Conservation (phyloP, 2,113 vertebrate species). For the Lepus timidus region DNA sequence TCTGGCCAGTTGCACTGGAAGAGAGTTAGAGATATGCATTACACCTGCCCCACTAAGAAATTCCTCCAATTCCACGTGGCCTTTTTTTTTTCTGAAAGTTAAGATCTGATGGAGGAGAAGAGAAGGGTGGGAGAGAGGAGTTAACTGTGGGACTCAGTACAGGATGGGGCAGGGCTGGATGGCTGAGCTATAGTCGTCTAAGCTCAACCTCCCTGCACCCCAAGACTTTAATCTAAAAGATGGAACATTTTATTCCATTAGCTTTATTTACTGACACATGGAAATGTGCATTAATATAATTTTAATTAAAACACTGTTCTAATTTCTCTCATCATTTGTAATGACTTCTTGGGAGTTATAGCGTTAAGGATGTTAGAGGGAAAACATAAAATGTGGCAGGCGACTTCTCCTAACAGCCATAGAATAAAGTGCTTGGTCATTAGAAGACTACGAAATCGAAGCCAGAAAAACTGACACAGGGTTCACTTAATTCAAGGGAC, state of each 20-base stretch:
- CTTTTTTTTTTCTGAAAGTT: background rate
- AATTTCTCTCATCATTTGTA: conserved; percentile 63
- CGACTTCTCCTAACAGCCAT: background rate
- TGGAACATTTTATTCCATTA: conserved; percentile 47
- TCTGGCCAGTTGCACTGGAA: background rate
- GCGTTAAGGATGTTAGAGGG: background rate
- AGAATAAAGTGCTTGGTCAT: conserved; percentile 1
- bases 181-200: background rate
- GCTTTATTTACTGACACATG: conserved; percentile 52
- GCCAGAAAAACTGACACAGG: background rate
- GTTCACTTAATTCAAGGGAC: background rate
- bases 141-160: background rate
- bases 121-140: background rate
- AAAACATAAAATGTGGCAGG: background rate
- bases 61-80: background rate
- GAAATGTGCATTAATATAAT: conserved; percentile 44
- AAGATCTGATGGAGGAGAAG: background rate
- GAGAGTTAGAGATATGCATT: background rate
- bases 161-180: background rate
- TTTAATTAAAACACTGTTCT: conserved; percentile 66
- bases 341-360: conserved; percentile 56
- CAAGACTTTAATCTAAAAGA: conserved; percentile 5
- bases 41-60: background rate
- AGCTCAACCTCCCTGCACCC: background rate
- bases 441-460: background rate